These are phyloP conservation scores for Verasper variegatus DNA, from an alignment of 2,113 vertebrate species.

Conservation along the genomic window DNA sequence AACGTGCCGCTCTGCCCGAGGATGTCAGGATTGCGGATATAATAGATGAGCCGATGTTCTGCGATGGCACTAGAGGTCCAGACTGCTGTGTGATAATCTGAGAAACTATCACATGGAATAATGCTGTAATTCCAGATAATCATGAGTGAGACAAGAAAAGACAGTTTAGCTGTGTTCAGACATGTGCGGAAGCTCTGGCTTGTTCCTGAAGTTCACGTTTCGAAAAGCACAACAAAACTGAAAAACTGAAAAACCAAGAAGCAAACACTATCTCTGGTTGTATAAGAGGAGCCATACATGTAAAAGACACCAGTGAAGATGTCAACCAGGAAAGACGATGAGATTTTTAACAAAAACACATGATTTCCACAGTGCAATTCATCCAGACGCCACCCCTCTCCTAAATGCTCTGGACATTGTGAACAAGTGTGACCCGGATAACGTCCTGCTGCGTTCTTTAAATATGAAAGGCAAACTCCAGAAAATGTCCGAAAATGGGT, in stretches of 20 bases:
- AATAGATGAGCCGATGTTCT: slow-evolving; percentile 40
- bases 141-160: neutral
- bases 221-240: no score
- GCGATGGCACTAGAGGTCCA: slow-evolving; percentile 2
- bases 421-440: no score
- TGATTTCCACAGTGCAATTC: no score
- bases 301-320: neutral
- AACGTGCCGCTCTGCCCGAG: slow-evolving; percentile 26
- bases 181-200: no score
- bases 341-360: neutral
- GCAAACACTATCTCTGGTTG: no score
- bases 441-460: neutral
- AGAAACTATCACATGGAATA: slow-evolving; percentile 2
- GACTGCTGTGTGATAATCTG: slow-evolving; percentile 15
- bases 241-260: no score
- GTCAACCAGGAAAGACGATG: neutral
- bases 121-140: slow-evolving; percentile 25
- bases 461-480: neutral
- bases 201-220: no score
- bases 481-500: no score
- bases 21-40: slow-evolving; percentile 40
- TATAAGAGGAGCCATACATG: neutral
- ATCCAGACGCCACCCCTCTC: no score
- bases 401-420: no score
- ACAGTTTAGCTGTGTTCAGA: no score